Evolutionary conservation across 2,888 invertebrate genomes (phyloP), one percentile per base, ranked within the genome.

Genomic region (Plagiodera versicolora): DNA sequence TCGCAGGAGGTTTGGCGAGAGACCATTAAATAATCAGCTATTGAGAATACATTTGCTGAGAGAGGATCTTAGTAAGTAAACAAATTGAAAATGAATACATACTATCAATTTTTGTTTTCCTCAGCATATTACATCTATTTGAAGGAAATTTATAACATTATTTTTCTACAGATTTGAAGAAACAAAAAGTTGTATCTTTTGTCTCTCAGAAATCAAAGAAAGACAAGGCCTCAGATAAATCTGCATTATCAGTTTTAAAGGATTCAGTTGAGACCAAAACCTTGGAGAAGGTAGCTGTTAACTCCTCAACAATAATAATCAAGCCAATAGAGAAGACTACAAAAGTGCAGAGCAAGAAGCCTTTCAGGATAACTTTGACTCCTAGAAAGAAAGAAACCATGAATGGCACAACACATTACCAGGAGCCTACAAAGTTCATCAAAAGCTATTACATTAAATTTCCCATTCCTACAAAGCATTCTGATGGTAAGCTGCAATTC

Each of bases 401-500:
- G 24, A 48, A 14, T 32, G 30, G 11, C 19, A 35, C 9, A 32
- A 17, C 18, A 19, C 11, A 11, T 32, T 4, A 11, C 32, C 32
- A 9, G 2, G 10, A 20, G 14, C 47, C 11, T 14, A 14, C 45
- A 4, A 56, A 56, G 20, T 17, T 28, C 3, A 64, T 63, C 8
- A 61, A 63, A 50, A 61, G 63, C 14, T 71, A 60, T 56, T 71
- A 66, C 53, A 55, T 71, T 14, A 67, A 67, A 59, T 64, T 65
- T 56, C 17, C 46, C 11, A 2, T 10, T 20, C 24, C 53, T 6
- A 18, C 51, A 45, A 65, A 55, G 51, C 56, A 61, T 28, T 58
- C 60, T 11, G 53, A 60, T 11, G 67, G 67, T 45, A 68, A 52
- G 53, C 56, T 73, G 10, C 68, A 64, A 19, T 74, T 72, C 52